Evolutionary conservation across 2,113 vertebrate species (phyloP).

Genomic region (Nematolebias whitei): DNA sequence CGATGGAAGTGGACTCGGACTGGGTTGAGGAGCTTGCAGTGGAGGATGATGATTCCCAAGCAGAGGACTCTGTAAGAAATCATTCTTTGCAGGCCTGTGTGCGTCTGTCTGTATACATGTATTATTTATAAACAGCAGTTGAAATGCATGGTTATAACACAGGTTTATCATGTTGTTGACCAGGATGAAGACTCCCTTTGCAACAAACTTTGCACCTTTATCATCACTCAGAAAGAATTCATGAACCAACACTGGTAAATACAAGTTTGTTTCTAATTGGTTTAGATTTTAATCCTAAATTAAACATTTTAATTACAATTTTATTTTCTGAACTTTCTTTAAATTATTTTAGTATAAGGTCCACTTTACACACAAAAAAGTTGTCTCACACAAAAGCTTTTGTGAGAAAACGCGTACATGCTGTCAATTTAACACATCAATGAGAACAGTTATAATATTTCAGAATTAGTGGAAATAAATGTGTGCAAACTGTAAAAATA

Average conservation of each 20-base stretch:
- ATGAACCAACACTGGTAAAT: constrained; percentile 99
- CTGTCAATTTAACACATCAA: too few relatives aligned
- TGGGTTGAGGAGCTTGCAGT: constrained; percentile 98
- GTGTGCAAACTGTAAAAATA: too few relatives aligned
- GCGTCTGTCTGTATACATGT: too few relatives aligned
- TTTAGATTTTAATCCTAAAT: constrained; percentile 31
- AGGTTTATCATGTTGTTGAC: constrained; percentile 21
- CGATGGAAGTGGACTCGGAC: constrained; percentile 96
- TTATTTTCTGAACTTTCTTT: neutral
- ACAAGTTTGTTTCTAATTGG: constrained; percentile 18
- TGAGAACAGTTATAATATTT: too few relatives aligned
- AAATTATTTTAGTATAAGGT: neutral
- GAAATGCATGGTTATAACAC: neutral
- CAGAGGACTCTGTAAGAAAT: constrained; percentile 91
- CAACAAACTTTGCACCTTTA: constrained; percentile 98
- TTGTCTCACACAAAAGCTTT: too few relatives aligned
- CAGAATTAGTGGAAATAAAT: too few relatives aligned
- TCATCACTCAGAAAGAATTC: constrained; percentile 99
- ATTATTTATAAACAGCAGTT: neutral
- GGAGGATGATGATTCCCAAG: constrained; percentile 97
- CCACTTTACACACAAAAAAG: too few relatives aligned
- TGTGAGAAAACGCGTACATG: too few relatives aligned
- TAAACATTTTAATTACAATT: neutral
- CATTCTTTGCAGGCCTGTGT: neutral
- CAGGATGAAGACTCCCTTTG: constrained; percentile 99